Conservation (phyloP, 2,888 invertebrate species). For the Cerastoderma edule region DNA sequence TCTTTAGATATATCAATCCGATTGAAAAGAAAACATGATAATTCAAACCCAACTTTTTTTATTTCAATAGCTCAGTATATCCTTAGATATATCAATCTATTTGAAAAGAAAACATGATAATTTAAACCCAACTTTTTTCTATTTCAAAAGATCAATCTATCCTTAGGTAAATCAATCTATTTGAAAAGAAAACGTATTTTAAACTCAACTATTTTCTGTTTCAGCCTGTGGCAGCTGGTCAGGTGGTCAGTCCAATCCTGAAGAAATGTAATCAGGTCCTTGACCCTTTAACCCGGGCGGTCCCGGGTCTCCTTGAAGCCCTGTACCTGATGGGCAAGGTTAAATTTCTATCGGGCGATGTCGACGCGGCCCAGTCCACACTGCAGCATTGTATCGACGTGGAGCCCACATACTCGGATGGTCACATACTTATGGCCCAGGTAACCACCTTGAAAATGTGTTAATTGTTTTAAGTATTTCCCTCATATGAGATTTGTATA, state of each 20-base stretch:
- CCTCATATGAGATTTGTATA: no score
- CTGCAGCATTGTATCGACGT: conserved; percentile 90
- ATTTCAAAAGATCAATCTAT: no score
- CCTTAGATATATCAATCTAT: no score
- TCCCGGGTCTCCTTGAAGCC: conserved; percentile 90
- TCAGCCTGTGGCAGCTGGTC: conserved; percentile 87
- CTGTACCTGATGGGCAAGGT: conserved; percentile 90
- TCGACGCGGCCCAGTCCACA: conserved; percentile 88
- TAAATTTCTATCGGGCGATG: conserved; percentile 92
- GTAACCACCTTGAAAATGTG: conserved; percentile 44
- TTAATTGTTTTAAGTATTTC: no score
- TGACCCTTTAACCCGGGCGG: conserved; percentile 90
- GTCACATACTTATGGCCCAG: conserved; percentile 92
- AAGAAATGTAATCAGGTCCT: conserved; percentile 88
- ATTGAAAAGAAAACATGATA: no score
- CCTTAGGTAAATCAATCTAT: no score
- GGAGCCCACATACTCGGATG: conserved; percentile 92
- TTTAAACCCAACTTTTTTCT: no score
- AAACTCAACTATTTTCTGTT: conserved; percentile 25
- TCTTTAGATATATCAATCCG: no score
- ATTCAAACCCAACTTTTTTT: no score
- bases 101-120: no score
- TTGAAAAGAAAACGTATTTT: conserved; percentile 1
- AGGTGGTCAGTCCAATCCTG: conserved; percentile 84
- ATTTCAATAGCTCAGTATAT: no score